These are phyloP conservation scores for Catharus bicknelli DNA, from an alignment of 2,113 vertebrate genomes.

Conservation along the genomic window DNA sequence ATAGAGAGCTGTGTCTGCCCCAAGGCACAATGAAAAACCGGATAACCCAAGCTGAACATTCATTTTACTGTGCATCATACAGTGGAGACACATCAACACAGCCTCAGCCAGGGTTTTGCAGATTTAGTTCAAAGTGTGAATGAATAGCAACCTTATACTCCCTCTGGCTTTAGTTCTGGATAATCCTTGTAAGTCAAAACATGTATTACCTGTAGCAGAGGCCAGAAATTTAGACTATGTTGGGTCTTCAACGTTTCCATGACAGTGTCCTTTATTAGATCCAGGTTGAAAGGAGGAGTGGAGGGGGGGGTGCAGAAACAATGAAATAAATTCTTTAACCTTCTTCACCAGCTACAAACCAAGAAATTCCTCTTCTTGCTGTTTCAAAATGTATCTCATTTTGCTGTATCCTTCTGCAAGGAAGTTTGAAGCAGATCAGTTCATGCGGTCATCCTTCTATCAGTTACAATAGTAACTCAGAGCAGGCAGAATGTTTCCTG, in stretches of 20 bases:
- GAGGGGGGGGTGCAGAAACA: neutral
- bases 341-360: neutral
- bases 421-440: neutral
- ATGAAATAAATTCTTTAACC: neutral
- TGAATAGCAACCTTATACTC: conserved; percentile 53
- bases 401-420: neutral
- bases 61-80: neutral
- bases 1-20: conserved; percentile 5
- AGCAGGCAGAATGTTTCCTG: neutral
- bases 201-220: conserved; percentile 47
- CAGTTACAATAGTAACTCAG: neutral
- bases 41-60: neutral
- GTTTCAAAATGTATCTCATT: neutral
- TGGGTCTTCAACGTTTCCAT: conserved; percentile 51
- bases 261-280: conserved; percentile 54
- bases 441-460: neutral
- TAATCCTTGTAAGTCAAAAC: conserved; percentile 41
- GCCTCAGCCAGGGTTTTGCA: conserved; percentile 33
- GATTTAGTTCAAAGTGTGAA: conserved; percentile 46
- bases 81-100: conserved; percentile 16
- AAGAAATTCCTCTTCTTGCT: neutral
- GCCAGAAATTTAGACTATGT: conserved; percentile 24
- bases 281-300: neutral
- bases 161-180: conserved; percentile 13
- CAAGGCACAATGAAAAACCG: conserved; percentile 38